Conservation (phyloP, 2,888 invertebrate species). For the Chydorus sphaericus region DNA sequence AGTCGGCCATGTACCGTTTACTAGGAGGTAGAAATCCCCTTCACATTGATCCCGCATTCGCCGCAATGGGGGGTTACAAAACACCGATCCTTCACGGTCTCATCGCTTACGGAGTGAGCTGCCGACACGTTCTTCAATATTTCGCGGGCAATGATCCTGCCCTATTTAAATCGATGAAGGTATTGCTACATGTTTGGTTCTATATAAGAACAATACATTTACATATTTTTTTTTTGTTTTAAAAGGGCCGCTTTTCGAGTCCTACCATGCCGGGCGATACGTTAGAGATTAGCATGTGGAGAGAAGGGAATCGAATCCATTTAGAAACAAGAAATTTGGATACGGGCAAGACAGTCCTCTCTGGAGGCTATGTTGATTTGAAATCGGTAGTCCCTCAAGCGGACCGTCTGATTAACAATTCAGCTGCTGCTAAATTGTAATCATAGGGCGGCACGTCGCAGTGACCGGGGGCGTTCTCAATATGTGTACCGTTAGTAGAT, state of each 20-base stretch:
- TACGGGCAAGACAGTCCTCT: slow-evolving; percentile 59
- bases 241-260: slow-evolving; percentile 68
- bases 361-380: slow-evolving; percentile 76
- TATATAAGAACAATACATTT: too few relatives aligned
- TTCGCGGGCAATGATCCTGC: slow-evolving; percentile 65
- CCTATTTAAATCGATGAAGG: slow-evolving; percentile 77
- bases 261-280: slow-evolving; percentile 91
- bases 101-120: slow-evolving; percentile 72
- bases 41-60: slow-evolving; percentile 84
- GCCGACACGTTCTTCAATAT: slow-evolving; percentile 52
- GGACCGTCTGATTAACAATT: too few relatives aligned
- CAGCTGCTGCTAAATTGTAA: too few relatives aligned
- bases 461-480: too few relatives aligned
- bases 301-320: slow-evolving; percentile 62
- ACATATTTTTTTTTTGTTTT: too few relatives aligned
- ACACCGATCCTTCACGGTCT: slow-evolving; percentile 90
- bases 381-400: slow-evolving; percentile 38
- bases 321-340: slow-evolving; percentile 75
- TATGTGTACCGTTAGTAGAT: too few relatives aligned
- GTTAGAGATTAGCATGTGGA: slow-evolving; percentile 87
- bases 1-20: slow-evolving; percentile 57
- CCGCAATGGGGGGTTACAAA: slow-evolving; percentile 62
- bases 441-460: too few relatives aligned
- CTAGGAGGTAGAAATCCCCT: slow-evolving; percentile 86
- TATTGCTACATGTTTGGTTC: too few relatives aligned